Evolutionary conservation across 2,888 invertebrate species (phyloP).

Genomic region (Malthinus seriepunctatus): DNA sequence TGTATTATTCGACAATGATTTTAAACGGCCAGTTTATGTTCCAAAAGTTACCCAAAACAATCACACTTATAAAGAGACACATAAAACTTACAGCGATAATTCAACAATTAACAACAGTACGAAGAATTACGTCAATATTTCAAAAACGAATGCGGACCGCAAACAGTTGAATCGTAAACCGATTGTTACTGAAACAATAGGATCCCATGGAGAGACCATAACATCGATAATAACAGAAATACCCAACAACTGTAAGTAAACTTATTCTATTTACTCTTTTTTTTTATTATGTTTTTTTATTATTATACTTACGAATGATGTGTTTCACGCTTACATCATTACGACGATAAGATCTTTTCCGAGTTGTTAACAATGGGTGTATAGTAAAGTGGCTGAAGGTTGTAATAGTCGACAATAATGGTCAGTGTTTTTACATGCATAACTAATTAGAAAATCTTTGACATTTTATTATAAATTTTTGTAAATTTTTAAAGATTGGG

Average conservation of each 20-base stretch:
- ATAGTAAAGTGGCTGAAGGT: slow-evolving; percentile 29
- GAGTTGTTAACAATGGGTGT: slow-evolving; percentile 23
- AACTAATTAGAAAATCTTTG: slow-evolving; percentile 31
- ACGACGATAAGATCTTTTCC: slow-evolving; percentile 30
- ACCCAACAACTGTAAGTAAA: slow-evolving; percentile 42
- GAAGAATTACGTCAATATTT: background rate
- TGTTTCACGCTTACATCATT: slow-evolving; percentile 31
- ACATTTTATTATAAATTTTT: background rate
- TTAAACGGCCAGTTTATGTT: slow-evolving; percentile 8
- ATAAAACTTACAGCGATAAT: background rate
- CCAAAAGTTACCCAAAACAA: background rate
- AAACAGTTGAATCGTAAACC: slow-evolving; percentile 24
- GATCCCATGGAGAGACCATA: slow-evolving; percentile 47
- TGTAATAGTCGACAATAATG: slow-evolving; percentile 33
- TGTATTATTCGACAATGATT: slow-evolving; percentile 1
- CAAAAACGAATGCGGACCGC: background rate
- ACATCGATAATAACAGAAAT: slow-evolving; percentile 51
- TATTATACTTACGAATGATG: slow-evolving; percentile 17
- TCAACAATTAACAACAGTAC: background rate
- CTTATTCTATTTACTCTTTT: slow-evolving; percentile 10
- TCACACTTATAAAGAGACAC: background rate
- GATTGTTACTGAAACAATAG: slow-evolving; percentile 44
- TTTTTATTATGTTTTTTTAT: slow-evolving; percentile 12
- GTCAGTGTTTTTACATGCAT: slow-evolving; percentile 34
- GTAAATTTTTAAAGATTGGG: background rate